phyloP scores from a whole-genome alignment of 2,113 vertebrate genomes.

The Noturus placidus region DNA sequence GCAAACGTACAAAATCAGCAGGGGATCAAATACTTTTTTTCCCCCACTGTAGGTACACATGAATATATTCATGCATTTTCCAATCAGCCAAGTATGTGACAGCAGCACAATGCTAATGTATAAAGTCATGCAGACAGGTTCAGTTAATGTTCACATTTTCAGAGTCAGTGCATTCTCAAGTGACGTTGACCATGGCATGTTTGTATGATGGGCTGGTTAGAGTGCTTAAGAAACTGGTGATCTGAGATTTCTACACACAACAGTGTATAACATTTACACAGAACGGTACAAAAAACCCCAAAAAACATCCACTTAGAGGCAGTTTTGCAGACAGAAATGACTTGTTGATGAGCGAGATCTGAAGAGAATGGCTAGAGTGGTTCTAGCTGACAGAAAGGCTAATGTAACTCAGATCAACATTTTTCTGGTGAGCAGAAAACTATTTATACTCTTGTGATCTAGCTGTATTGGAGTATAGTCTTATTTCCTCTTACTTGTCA shows the following conservation, averaged over 20 bases:
- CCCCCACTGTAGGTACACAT: not conserved
- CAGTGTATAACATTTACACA: not conserved
- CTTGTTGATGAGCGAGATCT: not conserved
- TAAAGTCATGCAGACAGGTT: not conserved
- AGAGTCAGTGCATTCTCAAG: not conserved
- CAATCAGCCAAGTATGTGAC: no score
- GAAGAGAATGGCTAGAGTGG: not conserved
- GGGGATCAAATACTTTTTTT: no score
- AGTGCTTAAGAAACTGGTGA: not conserved
- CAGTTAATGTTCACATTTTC: not conserved
- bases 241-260: not conserved
- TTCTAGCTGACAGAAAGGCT: not conserved
- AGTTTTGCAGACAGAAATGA: not conserved
- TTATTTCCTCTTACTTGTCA: conserved; percentile 21
- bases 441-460: not conserved
- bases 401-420: not conserved
- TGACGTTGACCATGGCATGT: not conserved
- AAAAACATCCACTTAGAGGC: not conserved
- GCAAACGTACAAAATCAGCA: no score
- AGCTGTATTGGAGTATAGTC: not conserved
- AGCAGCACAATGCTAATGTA: no score
- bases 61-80: not conserved
- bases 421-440: not conserved
- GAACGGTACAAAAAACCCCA: not conserved
- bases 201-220: not conserved